Base-by-base conservation (phyloP, 2,888 invertebrate genomes). In the Taphrorychus bicolor region DNA sequence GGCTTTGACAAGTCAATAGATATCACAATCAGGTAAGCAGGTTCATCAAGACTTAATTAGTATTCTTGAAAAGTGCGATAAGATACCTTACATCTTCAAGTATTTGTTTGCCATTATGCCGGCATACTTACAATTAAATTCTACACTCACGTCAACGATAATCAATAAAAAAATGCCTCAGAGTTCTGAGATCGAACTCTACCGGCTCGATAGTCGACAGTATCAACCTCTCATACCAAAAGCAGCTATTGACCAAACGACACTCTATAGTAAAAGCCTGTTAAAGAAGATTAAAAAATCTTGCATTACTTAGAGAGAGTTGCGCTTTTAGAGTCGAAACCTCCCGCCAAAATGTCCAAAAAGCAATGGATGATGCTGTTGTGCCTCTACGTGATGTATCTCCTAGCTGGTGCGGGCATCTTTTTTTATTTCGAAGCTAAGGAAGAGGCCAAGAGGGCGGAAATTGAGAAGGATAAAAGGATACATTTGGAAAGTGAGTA, bases 391-490 rank as follows among this genome's bases (percentile, higher is more conserved):
- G 73, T 74, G 19, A 59, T 76, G 14, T 79, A 78, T 71, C 62
- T 79, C n/a, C 83, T 93, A 75, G 86, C 94, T 67, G 95, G 94
- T 7, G 94, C 94, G n/a, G 89, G 89, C 71, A 90, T 94, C 74
- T 95, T 94, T 82, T 92, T 92, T 83, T 88, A 89, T 77, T 90
- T 94, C 74, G 94, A 95, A 83, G 89, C 90, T 76, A 87, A 86
- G 24, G 82, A 90, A 75, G 94, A 94, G 82, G 81, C 86, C 56
- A 83, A 86, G 70, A 84, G 86, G 71, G 85, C 89, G 54, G 83
- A 83, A 58, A 83, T 85, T 73, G 87, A 88, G 63, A 85, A 85
- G 74, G 81, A 84, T 73, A 88, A 76, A 56, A 66, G 71, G 59
- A 71, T 71, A 67, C 69, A 70, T 48, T 72, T 77, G 24, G 74